Evolutionary conservation across 92 coral and sea anemone genomes (phyloP).

Genomic region (Zoanthus solanderi): DNA sequence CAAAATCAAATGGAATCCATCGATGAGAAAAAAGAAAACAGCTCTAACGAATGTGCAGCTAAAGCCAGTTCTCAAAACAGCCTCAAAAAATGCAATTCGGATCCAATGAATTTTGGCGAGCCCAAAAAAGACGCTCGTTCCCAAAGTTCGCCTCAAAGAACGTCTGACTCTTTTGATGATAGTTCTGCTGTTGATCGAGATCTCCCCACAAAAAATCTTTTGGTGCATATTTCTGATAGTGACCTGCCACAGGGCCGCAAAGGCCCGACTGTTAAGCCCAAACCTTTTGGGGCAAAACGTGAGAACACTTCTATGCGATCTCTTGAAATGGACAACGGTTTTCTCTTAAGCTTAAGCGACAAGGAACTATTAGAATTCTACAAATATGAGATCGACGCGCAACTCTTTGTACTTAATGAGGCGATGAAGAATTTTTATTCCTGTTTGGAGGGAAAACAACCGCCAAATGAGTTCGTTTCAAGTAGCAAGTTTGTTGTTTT

Average conservation of each 20-base stretch:
- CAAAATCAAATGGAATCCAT: conserved; percentile 38
- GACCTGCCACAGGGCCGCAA: conserved; percentile 71
- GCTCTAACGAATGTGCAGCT: conserved; percentile 50
- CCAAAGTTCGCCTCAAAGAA: conserved; percentile 45
- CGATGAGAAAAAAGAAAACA: conserved; percentile 54
- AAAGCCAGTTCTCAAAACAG: conserved; percentile 30
- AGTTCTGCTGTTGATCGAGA: conserved; percentile 45
- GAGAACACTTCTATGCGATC: conserved; percentile 18
- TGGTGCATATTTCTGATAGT: conserved; percentile 79
- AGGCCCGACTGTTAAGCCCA: conserved; percentile 51
- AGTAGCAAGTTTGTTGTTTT: conserved; percentile 95
- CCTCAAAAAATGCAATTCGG: conserved; percentile 82
- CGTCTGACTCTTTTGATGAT: conserved; percentile 60
- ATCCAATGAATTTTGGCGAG: conserved; percentile 70
- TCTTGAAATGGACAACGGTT: conserved; percentile 58
- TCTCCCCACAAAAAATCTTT: conserved; percentile 38
- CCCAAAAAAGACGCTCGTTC: conserved; percentile 21
- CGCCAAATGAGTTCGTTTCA: conserved; percentile 95
- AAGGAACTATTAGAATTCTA: conserved; percentile 86
- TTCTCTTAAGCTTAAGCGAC: conserved; percentile 80
- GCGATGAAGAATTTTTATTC: conserved; percentile 90
- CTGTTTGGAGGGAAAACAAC: conserved; percentile 76
- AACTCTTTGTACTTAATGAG: conserved; percentile 90
- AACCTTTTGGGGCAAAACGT: neutral
- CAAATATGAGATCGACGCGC: conserved; percentile 92